phyloP scores from a whole-genome alignment of 2,797 vertebrate species.

The Oreonectes daqikongensis region DNA sequence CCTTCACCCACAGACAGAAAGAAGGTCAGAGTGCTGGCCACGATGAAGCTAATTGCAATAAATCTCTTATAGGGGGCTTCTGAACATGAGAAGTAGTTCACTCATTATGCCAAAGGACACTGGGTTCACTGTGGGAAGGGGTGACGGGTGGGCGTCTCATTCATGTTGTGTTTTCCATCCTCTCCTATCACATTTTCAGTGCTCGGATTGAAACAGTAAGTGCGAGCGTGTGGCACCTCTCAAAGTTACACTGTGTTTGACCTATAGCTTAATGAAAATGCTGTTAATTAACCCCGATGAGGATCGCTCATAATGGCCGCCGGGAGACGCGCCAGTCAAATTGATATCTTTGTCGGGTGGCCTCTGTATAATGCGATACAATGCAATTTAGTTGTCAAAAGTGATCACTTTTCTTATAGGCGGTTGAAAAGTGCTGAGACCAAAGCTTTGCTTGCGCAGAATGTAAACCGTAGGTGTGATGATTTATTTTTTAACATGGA shows the following conservation, averaged over 20 bases:
- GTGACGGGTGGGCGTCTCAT: neutral
- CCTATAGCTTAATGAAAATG: conserved; percentile 39
- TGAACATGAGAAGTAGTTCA: conserved; percentile 41
- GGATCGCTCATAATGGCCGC: neutral
- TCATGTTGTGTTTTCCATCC: conserved; percentile 19
- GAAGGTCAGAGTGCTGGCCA: conserved; percentile 18
- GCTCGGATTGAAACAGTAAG: conserved; percentile 1
- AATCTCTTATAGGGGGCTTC: conserved; percentile 23
- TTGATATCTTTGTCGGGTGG: conserved; percentile 10
- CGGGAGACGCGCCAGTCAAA: neutral
- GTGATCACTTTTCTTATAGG: neutral
- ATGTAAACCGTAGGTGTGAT: neutral
- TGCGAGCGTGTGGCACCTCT: conserved; percentile 18
- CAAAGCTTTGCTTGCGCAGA: too few species aligned
- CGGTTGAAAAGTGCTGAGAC: neutral
- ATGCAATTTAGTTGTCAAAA: neutral
- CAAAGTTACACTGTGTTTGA: conserved; percentile 10
- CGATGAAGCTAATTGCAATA: conserved; percentile 24
- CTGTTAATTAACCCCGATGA: conserved; percentile 32
- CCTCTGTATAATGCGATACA: neutral
- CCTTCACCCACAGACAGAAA: conserved; percentile 38
- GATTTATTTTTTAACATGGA: neutral
- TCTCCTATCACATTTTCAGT: conserved; percentile 24
- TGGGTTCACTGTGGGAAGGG: neutral
- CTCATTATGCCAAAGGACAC: conserved; percentile 20